Base-by-base conservation (phyloP, 2,888 invertebrate species). In the Icerya purchasi region DNA sequence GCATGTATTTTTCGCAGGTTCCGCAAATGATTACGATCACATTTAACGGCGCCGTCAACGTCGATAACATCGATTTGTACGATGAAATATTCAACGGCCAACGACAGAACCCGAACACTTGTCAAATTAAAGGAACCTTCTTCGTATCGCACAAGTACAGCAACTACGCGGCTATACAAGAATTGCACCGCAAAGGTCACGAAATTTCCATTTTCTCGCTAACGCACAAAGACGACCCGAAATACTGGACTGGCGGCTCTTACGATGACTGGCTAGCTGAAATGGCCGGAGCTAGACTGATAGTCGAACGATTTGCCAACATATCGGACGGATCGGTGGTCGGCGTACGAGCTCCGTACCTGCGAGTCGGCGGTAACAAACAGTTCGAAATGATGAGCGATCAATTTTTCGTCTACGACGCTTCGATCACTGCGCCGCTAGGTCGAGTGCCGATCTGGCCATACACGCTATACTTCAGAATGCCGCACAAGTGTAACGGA, bases 331-430 rank as follows among this genome's bases (percentile, higher is more conserved):
- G 88, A 53, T 86, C 89, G 3, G 86, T 92, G 65, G 87, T 90
- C 66, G 89, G 88, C 19, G 77, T 89, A 65, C 81, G 91, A 51
- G 90, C 91, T 1, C 91, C 91, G 2, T 91, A 89, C 70, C 75
- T 91, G 58, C 78, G 91, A 58, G 88, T 91, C 0, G 92, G 93
- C 63, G 92, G 93, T 63, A 90, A 92, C 76, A 89, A 83, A 68
- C 91, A 92, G 75, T 94, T 93, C 71, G 87, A 90, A 73, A 93
- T 93, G 91, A 92, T 94, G 92, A 83, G 86, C 59, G 90, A 92
- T 72, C 88, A 92, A 71, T 89, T 86, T 74, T 92, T 92, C 72
- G 84, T 87, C 5, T 94, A 93, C 71, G 94, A 94, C 70, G 89
- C 92, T 22, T 91, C 92, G 14, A 91, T 94, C 69, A 90, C 90